Conservation (phyloP, 2,888 invertebrate genomes). For the Pogonocherus hispidulus region DNA sequence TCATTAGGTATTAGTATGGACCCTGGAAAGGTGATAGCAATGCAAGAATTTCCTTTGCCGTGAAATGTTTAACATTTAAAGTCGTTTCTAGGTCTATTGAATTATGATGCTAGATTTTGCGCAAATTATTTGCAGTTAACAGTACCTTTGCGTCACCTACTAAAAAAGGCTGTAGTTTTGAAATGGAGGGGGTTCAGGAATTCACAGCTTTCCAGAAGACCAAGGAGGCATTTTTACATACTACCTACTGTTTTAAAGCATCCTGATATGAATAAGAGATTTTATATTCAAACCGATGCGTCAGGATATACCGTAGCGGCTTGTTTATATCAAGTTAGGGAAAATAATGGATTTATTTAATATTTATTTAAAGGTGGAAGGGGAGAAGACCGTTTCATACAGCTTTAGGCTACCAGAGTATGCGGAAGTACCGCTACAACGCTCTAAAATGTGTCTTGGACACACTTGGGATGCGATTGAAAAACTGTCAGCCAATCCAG, state of each 20-base stretch:
- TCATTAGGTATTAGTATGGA: slow-evolving; percentile 20
- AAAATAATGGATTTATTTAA: too few relatives aligned
- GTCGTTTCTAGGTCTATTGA: slow-evolving; percentile 15
- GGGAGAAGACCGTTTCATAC: too few relatives aligned
- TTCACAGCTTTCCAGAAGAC: slow-evolving; percentile 10
- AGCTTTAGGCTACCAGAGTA: too few relatives aligned
- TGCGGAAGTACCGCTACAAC: too few relatives aligned
- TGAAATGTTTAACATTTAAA: slow-evolving; percentile 22
- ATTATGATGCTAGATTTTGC: slow-evolving; percentile 22
- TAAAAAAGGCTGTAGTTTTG: too few relatives aligned
- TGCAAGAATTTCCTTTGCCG: slow-evolving; percentile 21
- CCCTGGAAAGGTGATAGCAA: slow-evolving; percentile 11
- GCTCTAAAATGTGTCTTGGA: too few relatives aligned
- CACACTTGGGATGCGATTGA: too few relatives aligned
- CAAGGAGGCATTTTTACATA: slow-evolving; percentile 21
- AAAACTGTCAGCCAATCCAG: too few relatives aligned
- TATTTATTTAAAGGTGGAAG: too few relatives aligned
- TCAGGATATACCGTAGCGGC: slow-evolving; percentile 26
- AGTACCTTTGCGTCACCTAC: slow-evolving; percentile 5
- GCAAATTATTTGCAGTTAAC: neutral
- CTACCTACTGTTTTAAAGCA: slow-evolving; percentile 14
- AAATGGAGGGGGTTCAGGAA: neutral
- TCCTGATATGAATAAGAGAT: slow-evolving; percentile 15
- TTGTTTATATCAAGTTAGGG: slow-evolving; percentile 28
- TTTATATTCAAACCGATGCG: slow-evolving; percentile 32